A percentile compares a stretch with the other conserved stretches of the same genome.
Conservation (phyloP, 2,797 vertebrate species). For the Cyclura pinguis region DNA sequence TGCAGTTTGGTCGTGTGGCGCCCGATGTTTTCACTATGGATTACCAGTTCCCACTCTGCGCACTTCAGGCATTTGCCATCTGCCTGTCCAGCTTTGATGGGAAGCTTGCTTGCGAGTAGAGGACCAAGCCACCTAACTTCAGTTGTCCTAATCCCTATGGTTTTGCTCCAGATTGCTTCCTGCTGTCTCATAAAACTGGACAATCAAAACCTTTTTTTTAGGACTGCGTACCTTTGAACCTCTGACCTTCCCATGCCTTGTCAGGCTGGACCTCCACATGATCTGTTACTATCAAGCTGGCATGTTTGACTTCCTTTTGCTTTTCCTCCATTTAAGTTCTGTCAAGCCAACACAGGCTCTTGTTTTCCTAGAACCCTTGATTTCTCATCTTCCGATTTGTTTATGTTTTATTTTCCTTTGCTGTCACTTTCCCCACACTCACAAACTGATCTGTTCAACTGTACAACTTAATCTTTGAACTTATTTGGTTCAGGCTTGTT, state of each 20-base stretch:
- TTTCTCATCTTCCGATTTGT: neutral
- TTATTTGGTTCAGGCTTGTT: neutral
- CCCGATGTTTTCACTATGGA: slow-evolving; percentile 91
- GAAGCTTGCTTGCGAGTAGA: slow-evolving; percentile 91
- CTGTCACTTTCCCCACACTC: neutral
- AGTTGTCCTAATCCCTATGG: neutral
- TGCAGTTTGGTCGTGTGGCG: slow-evolving; percentile 90
- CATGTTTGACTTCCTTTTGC: neutral
- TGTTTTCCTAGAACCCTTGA: neutral
- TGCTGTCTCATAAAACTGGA: slow-evolving; percentile 10
- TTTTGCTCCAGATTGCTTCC: slow-evolving; percentile 9
- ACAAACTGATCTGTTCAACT: neutral
- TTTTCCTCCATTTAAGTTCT: neutral
- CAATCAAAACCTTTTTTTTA: neutral
- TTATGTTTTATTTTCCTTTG: neutral
- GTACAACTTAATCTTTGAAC: neutral
- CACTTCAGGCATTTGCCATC: slow-evolving; percentile 91
- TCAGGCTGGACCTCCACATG: neutral
- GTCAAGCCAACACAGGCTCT: neutral
- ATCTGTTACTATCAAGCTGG: neutral
- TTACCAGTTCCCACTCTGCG: slow-evolving; percentile 88
- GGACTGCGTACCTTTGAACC: neutral
- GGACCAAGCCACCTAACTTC: neutral
- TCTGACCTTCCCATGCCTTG: neutral
- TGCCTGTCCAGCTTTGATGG: slow-evolving; percentile 91